phyloP scores from a whole-genome alignment of 2,797 vertebrate species.

The Silurus lanzhouensis region DNA sequence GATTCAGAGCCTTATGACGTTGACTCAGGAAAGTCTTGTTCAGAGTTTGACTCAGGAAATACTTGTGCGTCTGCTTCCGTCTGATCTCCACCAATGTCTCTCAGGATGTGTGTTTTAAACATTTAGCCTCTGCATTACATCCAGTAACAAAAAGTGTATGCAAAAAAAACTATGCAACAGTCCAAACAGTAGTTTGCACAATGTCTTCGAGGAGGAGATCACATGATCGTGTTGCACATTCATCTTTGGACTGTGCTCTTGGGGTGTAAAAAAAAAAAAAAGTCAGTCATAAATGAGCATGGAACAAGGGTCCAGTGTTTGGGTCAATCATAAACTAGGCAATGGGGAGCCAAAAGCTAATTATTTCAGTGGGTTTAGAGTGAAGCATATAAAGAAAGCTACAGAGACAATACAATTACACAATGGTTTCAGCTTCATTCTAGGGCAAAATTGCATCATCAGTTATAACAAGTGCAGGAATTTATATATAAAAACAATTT shows the following conservation, averaged over 20 bases:
- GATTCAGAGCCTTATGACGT: conserved; percentile 68
- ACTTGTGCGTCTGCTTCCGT: conserved; percentile 10
- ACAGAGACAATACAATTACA: conserved; percentile 8
- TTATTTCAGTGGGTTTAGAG: conserved; percentile 26
- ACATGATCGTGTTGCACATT: background rate
- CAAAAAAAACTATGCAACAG: background rate
- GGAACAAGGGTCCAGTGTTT: conserved; percentile 36
- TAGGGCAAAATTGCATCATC: background rate
- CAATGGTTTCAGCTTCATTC: background rate
- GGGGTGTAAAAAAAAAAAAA: conserved; percentile 23
- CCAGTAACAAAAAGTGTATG: background rate
- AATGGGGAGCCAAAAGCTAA: conserved; percentile 32
- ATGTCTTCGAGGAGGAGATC: background rate
- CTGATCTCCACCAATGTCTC: background rate
- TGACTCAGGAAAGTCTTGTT: background rate
- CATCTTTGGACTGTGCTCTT: conserved; percentile 40
- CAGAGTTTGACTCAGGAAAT: background rate
- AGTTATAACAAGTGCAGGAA: conserved; percentile 6
- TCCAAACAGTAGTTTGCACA: background rate
- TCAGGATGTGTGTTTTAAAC: conserved; percentile 2
- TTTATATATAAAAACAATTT: background rate
- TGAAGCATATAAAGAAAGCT: conserved; percentile 26
- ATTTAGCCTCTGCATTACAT: background rate
- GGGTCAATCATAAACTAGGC: conserved; percentile 51
- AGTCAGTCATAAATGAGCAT: conserved; percentile 39